Percentiles rank a stretch among this genome's conserved stretches.
phyloP scores from a whole-genome alignment of 2,113 vertebrate species.

The Aleadryas rufinucha region DNA sequence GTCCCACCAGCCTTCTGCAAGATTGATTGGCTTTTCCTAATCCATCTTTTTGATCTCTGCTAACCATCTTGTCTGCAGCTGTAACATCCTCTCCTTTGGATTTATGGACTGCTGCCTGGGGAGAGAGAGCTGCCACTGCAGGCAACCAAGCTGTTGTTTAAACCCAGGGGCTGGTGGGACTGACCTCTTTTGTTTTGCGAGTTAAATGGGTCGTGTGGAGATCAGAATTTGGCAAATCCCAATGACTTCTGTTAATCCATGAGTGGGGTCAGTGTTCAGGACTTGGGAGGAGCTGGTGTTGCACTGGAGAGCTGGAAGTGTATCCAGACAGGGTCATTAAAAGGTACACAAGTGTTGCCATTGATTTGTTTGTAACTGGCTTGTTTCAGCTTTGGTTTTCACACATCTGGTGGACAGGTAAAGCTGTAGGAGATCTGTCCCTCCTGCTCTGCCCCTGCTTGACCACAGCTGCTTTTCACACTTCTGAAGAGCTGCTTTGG shows the following conservation, averaged over 20 bases:
- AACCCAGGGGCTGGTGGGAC: neutral
- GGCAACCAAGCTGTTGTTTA: neutral
- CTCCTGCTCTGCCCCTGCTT: neutral
- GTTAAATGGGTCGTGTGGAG: neutral
- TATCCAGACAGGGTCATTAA: neutral
- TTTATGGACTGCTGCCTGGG: slow-evolving; percentile 44
- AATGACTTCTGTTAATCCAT: neutral
- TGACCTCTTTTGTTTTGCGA: neutral
- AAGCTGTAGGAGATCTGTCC: neutral
- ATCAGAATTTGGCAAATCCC: neutral
- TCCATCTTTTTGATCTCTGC: slow-evolving; percentile 57
- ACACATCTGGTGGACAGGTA: neutral
- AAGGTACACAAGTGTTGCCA: neutral
- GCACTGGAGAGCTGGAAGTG: neutral
- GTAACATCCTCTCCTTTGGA: slow-evolving; percentile 43
- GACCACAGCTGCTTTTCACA: neutral
- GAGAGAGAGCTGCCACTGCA: neutral
- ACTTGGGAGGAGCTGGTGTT: neutral
- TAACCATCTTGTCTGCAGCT: slow-evolving; percentile 61
- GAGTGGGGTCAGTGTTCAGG: neutral
- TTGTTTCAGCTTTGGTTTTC: neutral
- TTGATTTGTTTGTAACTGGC: neutral
- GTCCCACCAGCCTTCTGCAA: slow-evolving; percentile 15
- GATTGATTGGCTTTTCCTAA: slow-evolving; percentile 57
- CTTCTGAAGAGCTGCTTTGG: neutral